These are phyloP conservation scores for Pegoplata infirma DNA, from an alignment of 2,888 invertebrate genomes.

Conservation along the genomic window DNA sequence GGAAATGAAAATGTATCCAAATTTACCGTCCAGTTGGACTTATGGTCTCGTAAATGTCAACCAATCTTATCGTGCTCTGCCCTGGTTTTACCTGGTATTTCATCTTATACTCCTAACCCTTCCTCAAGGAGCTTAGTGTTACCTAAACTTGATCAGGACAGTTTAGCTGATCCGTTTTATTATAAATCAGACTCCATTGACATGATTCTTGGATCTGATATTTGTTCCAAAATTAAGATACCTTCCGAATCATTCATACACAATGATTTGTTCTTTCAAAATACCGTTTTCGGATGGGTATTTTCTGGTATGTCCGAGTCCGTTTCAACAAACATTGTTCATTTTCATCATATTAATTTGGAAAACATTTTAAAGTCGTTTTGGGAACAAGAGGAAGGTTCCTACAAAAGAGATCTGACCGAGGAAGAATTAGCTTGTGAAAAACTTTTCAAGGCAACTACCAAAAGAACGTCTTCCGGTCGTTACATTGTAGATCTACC, in stretches of 20 bases:
- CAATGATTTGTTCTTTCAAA: not conserved
- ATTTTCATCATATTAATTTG: constrained; percentile 5
- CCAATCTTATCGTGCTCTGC: no score
- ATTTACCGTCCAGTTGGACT: constrained; percentile 4
- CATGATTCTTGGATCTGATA: constrained; percentile 29
- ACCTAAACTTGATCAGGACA: not conserved
- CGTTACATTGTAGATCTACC: constrained; percentile 29
- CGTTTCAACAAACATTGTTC: not conserved
- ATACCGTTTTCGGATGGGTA: no score
- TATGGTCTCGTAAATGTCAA: not conserved
- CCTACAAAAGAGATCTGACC: not conserved
- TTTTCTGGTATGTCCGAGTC: not conserved
- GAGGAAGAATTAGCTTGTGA: constrained; percentile 24
- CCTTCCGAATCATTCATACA: constrained; percentile 1
- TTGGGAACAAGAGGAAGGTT: constrained; percentile 20
- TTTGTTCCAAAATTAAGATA: constrained; percentile 20
- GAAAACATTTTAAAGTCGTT: constrained; percentile 3
- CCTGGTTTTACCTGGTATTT: constrained; percentile 1
- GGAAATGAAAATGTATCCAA: not conserved
- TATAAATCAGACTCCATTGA: constrained; percentile 14
- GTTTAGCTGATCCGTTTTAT: constrained; percentile 12
- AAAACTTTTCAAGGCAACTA: not conserved
- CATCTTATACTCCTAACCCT: not conserved
- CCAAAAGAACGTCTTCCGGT: not conserved
- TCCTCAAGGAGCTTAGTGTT: not conserved